These are phyloP conservation scores for Botia almorhae DNA, from an alignment of 2,797 vertebrate genomes.

Conservation along the genomic window DNA sequence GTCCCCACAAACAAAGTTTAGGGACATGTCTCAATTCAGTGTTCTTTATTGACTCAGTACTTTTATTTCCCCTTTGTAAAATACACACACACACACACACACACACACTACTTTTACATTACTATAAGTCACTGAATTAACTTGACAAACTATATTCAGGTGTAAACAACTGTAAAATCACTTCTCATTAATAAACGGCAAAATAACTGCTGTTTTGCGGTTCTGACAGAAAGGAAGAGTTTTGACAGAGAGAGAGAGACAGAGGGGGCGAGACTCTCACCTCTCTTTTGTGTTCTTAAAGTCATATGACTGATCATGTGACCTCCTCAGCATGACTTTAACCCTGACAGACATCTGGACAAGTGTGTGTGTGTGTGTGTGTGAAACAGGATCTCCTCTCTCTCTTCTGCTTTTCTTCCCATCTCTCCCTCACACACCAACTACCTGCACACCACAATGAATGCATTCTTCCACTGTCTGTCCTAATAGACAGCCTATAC, in stretches of 20 bases:
- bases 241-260: neutral
- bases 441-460: conserved; percentile 80
- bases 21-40: conserved; percentile 19
- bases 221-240: too few species aligned
- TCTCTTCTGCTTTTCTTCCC: conserved; percentile 61
- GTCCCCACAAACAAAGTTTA: neutral
- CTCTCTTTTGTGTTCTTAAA: conserved; percentile 45
- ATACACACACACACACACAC: conserved; percentile 13
- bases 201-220: too few species aligned
- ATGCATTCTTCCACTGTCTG: conserved; percentile 72
- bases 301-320: conserved; percentile 64
- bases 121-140: neutral
- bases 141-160: too few species aligned
- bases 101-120: conserved; percentile 23
- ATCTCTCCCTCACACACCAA: conserved; percentile 67
- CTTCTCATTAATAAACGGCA: too few species aligned
- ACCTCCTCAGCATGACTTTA: conserved; percentile 59
- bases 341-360: conserved; percentile 60
- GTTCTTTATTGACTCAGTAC: conserved; percentile 38
- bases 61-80: conserved; percentile 50
- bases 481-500: conserved; percentile 38
- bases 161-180: neutral
- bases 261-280: conserved; percentile 46
- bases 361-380: conserved; percentile 19
- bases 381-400: conserved; percentile 59